These are phyloP conservation scores for Glareola pratincola DNA, from an alignment of 2,113 vertebrate species.

Conservation along the genomic window DNA sequence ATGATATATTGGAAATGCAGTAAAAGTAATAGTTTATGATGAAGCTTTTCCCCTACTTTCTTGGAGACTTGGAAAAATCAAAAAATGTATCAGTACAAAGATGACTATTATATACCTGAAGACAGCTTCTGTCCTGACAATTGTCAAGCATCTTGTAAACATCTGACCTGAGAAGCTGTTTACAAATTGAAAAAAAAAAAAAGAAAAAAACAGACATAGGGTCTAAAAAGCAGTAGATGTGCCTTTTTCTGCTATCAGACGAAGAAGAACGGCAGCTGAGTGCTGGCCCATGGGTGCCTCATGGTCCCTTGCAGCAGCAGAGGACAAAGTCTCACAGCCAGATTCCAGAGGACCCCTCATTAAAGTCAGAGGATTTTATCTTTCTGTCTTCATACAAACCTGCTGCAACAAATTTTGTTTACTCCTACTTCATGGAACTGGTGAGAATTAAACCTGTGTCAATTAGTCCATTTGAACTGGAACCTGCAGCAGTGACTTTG, in stretches of 20 bases:
- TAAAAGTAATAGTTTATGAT: background rate
- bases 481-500: background rate
- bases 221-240: background rate
- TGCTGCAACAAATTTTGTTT: background rate
- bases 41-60: background rate
- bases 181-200: too few relatives aligned
- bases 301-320: accelerated
- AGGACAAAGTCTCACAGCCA: background rate
- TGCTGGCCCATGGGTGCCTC: background rate
- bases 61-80: background rate
- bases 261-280: background rate
- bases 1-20: background rate
- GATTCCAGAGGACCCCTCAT: background rate
- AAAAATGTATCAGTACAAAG: background rate
- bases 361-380: background rate
- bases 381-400: background rate
- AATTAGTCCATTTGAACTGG: background rate
- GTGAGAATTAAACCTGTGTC: background rate
- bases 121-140: background rate
- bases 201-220: accelerated
- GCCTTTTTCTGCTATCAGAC: background rate
- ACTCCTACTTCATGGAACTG: background rate
- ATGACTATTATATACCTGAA: background rate
- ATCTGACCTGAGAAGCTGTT: background rate
- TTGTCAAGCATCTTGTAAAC: background rate